A percentile compares a stretch with the other conserved stretches of the same genome.
These are phyloP conservation scores for Deroplatys truncata DNA, from an alignment of 2,888 invertebrate species.

Conservation along the genomic window DNA sequence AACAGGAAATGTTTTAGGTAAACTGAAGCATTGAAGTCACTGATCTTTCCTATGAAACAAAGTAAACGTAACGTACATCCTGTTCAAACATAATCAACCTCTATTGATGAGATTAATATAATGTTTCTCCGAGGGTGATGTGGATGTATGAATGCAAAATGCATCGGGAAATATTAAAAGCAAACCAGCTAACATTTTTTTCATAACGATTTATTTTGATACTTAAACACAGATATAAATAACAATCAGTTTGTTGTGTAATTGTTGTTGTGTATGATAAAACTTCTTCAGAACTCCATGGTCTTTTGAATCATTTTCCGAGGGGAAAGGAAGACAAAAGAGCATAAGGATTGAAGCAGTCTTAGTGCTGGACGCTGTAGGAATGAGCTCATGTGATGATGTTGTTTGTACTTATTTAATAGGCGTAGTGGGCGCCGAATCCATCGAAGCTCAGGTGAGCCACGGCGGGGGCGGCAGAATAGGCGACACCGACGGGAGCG, in stretches of 20 bases:
- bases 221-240: not conserved
- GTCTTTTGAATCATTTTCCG: not conserved
- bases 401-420: constrained; percentile 3
- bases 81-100: too few species aligned
- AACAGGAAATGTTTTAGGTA: too few species aligned
- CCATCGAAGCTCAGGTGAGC: constrained; percentile 31
- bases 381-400: not conserved
- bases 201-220: not conserved
- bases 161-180: not conserved
- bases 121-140: too few species aligned
- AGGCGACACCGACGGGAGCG: constrained; percentile 32
- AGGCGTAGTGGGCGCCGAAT: constrained; percentile 31
- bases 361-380: not conserved
- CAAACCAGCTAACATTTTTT: not conserved
- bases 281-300: not conserved
- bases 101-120: too few species aligned
- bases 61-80: too few species aligned
- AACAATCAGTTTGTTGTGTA: not conserved
- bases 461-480: constrained; percentile 31
- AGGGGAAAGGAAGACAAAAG: not conserved
- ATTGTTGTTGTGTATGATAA: not conserved
- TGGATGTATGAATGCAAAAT: too few species aligned
- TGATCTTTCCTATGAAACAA: too few species aligned
- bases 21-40: too few species aligned
- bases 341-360: not conserved